These are phyloP conservation scores for Phasia obesa DNA, from an alignment of 2,888 invertebrate genomes.

Conservation along the genomic window DNA sequence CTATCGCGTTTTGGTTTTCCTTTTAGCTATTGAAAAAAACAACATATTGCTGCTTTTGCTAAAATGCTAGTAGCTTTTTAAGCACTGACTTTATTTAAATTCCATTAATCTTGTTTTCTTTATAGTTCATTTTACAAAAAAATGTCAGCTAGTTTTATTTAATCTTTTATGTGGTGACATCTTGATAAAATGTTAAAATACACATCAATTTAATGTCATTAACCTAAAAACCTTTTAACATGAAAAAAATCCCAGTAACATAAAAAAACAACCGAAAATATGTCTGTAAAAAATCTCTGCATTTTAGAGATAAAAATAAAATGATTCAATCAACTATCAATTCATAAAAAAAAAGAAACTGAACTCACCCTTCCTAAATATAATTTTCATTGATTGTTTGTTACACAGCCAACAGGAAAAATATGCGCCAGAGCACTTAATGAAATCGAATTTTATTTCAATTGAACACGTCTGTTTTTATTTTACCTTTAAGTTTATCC, in stretches of 20 bases:
- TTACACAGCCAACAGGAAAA: conserved; percentile 10
- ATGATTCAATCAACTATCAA: conserved; percentile 70
- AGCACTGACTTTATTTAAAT: no score
- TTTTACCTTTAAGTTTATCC: conserved; percentile 46
- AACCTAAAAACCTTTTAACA: conserved; percentile 67
- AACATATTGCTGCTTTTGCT: no score
- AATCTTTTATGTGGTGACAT: conserved; percentile 47
- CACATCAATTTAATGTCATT: conserved; percentile 69
- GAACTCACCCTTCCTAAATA: conserved; percentile 34
- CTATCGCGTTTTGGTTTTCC: no score
- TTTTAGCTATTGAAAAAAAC: no score
- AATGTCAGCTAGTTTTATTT: conserved; percentile 60
- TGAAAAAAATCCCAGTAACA: conserved; percentile 20
- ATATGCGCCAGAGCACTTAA: conserved; percentile 77
- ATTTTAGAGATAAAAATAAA: conserved; percentile 62
- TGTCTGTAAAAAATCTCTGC: conserved; percentile 58
- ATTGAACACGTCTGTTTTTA: conserved; percentile 75
- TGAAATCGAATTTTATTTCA: conserved; percentile 80
- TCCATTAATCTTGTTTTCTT: conserved; percentile 45
- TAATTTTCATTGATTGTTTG: conserved; percentile 13
- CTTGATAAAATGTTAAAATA: conserved; percentile 43
- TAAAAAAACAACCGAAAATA: conserved; percentile 22
- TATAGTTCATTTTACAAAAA: conserved; percentile 39
- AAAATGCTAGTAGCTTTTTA: background rate
- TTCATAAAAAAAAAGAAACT: conserved; percentile 43